Conservation (phyloP, 2,797 vertebrate species). For the Alauda arvensis region DNA sequence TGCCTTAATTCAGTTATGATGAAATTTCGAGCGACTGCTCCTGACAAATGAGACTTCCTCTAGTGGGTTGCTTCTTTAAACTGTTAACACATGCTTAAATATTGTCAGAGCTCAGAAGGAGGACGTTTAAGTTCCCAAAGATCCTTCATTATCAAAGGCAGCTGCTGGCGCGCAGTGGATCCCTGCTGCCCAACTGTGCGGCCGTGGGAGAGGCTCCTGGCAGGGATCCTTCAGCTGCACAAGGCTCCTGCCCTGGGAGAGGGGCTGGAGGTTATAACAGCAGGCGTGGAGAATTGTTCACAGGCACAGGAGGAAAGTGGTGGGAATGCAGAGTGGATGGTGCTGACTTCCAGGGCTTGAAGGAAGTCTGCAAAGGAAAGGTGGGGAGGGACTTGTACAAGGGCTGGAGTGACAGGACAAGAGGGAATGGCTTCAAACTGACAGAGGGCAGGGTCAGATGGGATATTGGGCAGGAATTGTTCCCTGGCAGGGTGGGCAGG, state of each 20-base stretch:
- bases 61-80: constrained; percentile 49
- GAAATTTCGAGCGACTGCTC: constrained; percentile 47
- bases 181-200: neutral
- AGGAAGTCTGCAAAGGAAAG: neutral
- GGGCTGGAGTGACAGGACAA: neutral
- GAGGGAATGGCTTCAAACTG: fast-evolving
- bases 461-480: fast-evolving
- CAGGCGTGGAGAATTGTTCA: too few species aligned
- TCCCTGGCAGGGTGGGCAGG: fast-evolving
- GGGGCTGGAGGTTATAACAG: neutral
- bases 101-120: constrained; percentile 19
- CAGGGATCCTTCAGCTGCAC: neutral
- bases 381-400: neutral
- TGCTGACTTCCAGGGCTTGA: neutral
- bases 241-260: neutral
- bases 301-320: neutral
- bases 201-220: neutral
- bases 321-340: neutral
- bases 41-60: constrained; percentile 54
- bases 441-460: fast-evolving
- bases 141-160: constrained; percentile 18
- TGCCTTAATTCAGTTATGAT: constrained; percentile 31
- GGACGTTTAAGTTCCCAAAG: neutral
- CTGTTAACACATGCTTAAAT: constrained; percentile 52
- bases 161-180: neutral